Evolutionary conservation across 2,113 vertebrate species (phyloP), one percentile per base, ranked within the genome.

Genomic region (Microcebus tavaratra): DNA sequence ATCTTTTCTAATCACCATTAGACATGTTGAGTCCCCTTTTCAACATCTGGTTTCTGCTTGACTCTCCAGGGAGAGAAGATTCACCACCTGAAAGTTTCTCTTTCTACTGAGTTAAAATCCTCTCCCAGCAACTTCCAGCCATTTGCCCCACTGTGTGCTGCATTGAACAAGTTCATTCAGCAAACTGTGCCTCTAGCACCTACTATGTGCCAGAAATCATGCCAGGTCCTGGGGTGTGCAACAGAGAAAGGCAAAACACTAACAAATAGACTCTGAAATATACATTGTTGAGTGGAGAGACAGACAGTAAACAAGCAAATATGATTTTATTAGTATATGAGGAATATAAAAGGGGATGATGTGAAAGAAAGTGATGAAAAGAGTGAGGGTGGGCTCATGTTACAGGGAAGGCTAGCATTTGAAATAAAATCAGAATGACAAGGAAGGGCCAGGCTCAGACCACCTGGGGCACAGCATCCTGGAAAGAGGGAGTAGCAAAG

Each of bases 1-100:
- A 81, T 86, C 39, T 39, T 42, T 29, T 48, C 79, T 63, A 27
- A 53, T 42, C 45, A 34, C 36, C 10, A 5, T 12, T 14, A 89
- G 93, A 75, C 45, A 68, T 67, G 78, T 1, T 61, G 88, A 68
- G 12, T 1, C 17, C 8, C 29, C 21, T 18, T 59, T 85, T 50
- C 21, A 31, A 50, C 34, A 87, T 80, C 93, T 73, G 73, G 34
- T 48, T 91, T 89, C 72, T 86, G 57, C 55, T 70, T 39, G 45
- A 81, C 76, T 80, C 27, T 83, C n/a, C n/a, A 29, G 59, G 31
- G 65, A 83, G 9, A 10, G 6, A 67, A 87, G n/a, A 20, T 4
- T 45, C 15, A 20, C 23, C 48, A 1, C 36, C 34, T 18, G 82
- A 20, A 27, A 42, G 18, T 50, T 90, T 87, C 14, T n/a, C 79